Evolutionary conservation across 2,113 vertebrate species (phyloP), one percentile per base, ranked within the genome.

Genomic region (Pipa parva): DNA sequence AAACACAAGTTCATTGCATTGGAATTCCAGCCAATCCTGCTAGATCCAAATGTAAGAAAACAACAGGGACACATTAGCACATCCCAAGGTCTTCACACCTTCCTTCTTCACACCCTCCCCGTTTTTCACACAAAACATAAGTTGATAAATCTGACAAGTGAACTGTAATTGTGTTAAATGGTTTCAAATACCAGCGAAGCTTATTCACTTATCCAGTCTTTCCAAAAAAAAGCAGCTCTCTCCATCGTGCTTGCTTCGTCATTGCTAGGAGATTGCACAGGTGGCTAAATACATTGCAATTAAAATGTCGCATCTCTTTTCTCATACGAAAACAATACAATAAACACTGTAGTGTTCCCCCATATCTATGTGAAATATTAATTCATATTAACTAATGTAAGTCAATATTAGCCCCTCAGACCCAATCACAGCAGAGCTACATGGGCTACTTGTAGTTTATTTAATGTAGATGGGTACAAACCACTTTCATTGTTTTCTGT

Each of bases 51-150:
- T 20, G n/a, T 37, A 52, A 11, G 18, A 51, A 51, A 63, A 36
- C 18, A 63, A 22, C 28, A 63, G 21, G 9, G 18, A 9, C 7
- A 21, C 18, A 36, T 36, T 58, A 36, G 21, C 46, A 52, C 49
- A 25, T 26, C 27, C 29, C 21, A 10, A 52, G 27, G 20, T 50
- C 49, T 49, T 36, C 25, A 22, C 29, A 51, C 61, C 48, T 36
- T 17, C 15, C 20, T 58, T 11, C 10, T 58, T 22, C 17, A 58
- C 55, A 37, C 29, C 27, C 18, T 58, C 17, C 31, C 31, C 5
- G 11, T 36, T 49, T 58, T 50, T 52, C 29, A 63, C 48, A 63
- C 61, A 21, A 36, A 37, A 37, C 21, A 21, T 22, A 37, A 36
- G 28, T 21, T 52, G 20, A 33, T 29, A 36, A 51, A 36, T 50